Percentiles rank a stretch among this genome's conserved stretches.
phyloP scores from a whole-genome alignment of 2,888 invertebrate species.

The Cryptops parisi region DNA sequence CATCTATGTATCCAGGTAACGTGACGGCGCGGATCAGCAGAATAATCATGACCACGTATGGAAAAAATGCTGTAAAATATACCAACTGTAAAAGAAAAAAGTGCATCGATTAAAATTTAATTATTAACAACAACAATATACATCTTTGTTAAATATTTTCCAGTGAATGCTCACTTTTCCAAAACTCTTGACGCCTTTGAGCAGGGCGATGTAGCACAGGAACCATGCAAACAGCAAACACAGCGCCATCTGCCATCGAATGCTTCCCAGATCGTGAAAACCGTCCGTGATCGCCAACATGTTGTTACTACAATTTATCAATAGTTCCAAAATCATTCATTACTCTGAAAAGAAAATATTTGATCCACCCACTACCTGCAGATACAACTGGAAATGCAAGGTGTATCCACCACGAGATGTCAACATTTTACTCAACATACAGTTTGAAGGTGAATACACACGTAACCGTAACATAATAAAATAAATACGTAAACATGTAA shows the following conservation, averaged over 20 bases:
- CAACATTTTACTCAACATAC: too few species aligned
- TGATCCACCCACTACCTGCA: not conserved
- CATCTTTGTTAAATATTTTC: not conserved
- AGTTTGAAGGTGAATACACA: too few species aligned
- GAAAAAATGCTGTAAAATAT: conserved; percentile 63
- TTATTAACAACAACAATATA: not conserved
- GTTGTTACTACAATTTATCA: conserved; percentile 28
- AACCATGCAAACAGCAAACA: conserved; percentile 64
- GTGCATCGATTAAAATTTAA: not conserved
- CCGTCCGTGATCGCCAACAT: conserved; percentile 30
- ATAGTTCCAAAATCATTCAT: not conserved
- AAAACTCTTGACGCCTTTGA: conserved; percentile 63
- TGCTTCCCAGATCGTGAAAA: conserved; percentile 27
- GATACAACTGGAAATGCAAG: too few species aligned
- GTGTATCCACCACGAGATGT: too few species aligned
- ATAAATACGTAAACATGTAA: too few species aligned
- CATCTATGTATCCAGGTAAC: conserved; percentile 59
- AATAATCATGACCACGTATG: conserved; percentile 57
- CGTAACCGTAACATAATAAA: too few species aligned
- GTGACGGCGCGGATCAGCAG: conserved; percentile 63
- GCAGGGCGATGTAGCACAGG: conserved; percentile 59
- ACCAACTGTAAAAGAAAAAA: conserved; percentile 41
- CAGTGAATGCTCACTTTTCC: conserved; percentile 48
- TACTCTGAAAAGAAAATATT: not conserved
- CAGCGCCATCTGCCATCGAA: conserved; percentile 48